Evolutionary conservation across 2,888 invertebrate species (phyloP).

Genomic region (Tanytarsus gracilentus): DNA sequence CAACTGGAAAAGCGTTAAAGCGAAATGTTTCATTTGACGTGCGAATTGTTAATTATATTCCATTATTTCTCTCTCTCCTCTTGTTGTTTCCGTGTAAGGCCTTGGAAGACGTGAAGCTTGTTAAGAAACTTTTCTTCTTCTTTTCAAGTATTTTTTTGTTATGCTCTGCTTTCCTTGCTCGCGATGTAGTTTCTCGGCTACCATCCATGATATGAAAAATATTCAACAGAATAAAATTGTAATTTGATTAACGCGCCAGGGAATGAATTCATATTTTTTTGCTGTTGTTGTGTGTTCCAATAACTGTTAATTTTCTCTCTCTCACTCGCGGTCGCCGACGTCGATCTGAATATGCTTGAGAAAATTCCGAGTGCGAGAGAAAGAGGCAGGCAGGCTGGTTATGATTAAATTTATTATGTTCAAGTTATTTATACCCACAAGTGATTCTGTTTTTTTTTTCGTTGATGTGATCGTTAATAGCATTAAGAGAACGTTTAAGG

Average conservation of each 20-base stretch:
- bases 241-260: slow-evolving; percentile 10
- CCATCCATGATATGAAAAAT: background rate
- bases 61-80: slow-evolving; percentile 7
- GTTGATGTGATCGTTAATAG: no score
- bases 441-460: no score
- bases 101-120: slow-evolving; percentile 7
- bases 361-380: no score
- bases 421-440: no score
- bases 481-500: no score
- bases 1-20: background rate
- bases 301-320: slow-evolving; percentile 5
- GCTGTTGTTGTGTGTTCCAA: background rate
- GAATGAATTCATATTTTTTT: background rate
- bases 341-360: background rate
- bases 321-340: background rate
- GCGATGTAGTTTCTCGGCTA: background rate
- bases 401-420: background rate
- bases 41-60: slow-evolving; percentile 16
- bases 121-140: background rate
- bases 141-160: background rate
- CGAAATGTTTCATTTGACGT: slow-evolving; percentile 7
- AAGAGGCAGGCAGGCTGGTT: no score
- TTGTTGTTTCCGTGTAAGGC: no score
- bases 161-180: background rate
- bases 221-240: background rate